Evolutionary conservation across 1,140 invertebrate genomes (phyloP).

Genomic region (Prorops nasuta): DNA sequence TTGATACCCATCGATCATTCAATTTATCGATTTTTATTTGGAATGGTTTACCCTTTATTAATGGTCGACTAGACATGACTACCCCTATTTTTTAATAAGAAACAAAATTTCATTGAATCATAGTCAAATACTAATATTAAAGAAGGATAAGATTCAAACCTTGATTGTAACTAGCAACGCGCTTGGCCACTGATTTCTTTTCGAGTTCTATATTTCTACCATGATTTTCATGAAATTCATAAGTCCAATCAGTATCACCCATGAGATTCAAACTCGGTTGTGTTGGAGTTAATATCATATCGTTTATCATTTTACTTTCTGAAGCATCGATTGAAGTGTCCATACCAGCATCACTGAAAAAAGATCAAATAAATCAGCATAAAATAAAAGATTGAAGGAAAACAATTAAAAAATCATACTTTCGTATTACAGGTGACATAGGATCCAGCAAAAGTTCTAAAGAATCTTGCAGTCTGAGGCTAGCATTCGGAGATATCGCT

Average conservation of each 20-base stretch:
- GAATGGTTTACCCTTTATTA: conserved; percentile 64
- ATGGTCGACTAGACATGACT: conserved; percentile 62
- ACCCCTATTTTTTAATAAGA: conserved; percentile 49
- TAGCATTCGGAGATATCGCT: conserved; percentile 60
- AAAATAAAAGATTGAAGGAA: background rate
- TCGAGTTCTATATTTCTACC: conserved; percentile 75
- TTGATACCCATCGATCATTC: conserved; percentile 77
- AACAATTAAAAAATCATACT: conserved; percentile 29
- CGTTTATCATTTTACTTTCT: conserved; percentile 49
- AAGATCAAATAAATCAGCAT: background rate
- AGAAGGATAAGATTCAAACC: conserved; percentile 35
- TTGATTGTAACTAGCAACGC: conserved; percentile 76
- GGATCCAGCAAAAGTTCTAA: conserved; percentile 63
- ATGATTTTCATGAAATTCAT: conserved; percentile 68
- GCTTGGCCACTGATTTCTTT: conserved; percentile 60
- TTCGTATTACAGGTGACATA: conserved; percentile 51
- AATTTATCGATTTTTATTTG: conserved; percentile 73
- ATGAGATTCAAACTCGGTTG: conserved; percentile 33
- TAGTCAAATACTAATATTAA: background rate
- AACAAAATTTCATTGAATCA: background rate
- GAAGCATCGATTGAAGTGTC: conserved; percentile 50
- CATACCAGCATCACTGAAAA: conserved; percentile 43
- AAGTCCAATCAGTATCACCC: conserved; percentile 44
- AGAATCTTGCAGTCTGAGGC: conserved; percentile 63
- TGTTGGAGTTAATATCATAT: conserved; percentile 43